Conservation (phyloP, 2,888 invertebrate species). For the Arctia plantaginis region DNA sequence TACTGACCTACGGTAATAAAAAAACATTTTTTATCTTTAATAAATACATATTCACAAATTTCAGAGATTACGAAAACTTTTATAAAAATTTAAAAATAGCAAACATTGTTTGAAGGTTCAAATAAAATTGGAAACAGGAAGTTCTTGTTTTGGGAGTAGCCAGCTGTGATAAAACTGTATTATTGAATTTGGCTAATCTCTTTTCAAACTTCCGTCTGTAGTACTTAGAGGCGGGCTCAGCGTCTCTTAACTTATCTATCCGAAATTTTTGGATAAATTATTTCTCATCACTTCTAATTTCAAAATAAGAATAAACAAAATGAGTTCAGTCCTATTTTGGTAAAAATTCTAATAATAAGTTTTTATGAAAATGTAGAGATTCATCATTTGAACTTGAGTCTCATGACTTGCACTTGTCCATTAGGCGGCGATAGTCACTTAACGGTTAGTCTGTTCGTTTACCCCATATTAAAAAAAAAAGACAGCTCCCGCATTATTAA, state of each 20-base stretch:
- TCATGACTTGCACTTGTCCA: no score
- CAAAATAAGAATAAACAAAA: background rate
- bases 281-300: background rate
- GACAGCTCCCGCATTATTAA: no score
- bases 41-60: slow-evolving; percentile 32
- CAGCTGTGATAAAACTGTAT: slow-evolving; percentile 7
- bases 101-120: slow-evolving; percentile 13
- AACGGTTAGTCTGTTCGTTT: no score
- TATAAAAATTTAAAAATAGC: slow-evolving; percentile 11
- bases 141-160: slow-evolving; percentile 11
- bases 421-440: no score
- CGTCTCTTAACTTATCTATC: background rate
- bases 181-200: slow-evolving; percentile 16
- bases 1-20: slow-evolving; percentile 45
- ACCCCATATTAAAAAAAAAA: no score
- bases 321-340: background rate
- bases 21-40: slow-evolving; percentile 29
- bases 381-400: background rate
- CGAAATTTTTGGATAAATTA: slow-evolving; percentile 10
- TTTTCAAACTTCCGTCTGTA: slow-evolving; percentile 8
- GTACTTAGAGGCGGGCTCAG: background rate
- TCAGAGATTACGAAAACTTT: slow-evolving; percentile 9
- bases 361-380: background rate
- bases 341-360: background rate
- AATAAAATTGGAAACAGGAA: slow-evolving; percentile 8